Evolutionary conservation across 2,797 vertebrate genomes (phyloP), one percentile per base, ranked within the genome.

Genomic region (Diceros bicornis): DNA sequence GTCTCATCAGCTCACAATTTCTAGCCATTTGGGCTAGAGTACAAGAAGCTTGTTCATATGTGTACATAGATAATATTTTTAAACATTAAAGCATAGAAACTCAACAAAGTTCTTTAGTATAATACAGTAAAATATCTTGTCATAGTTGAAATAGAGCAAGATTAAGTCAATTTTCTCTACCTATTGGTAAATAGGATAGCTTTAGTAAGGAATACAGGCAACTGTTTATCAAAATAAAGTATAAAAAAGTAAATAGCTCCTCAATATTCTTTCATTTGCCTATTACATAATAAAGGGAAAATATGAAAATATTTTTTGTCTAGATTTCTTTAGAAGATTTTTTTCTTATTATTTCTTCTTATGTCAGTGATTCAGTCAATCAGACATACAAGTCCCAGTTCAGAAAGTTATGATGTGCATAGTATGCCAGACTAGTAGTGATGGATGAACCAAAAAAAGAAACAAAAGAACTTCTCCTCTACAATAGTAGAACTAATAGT

Each of bases 241-340:
- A 37, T 69, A 41, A 69, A 92, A 79, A 92, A 77, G 47, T 64
- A 93, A 96, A 92, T 64, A 59, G 44, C 7, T 62, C 95, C 52
- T 91, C 9, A 94, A 32, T 90, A 92, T 57, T 66, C 20, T 71
- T 34, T 86, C 88, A 61, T 59, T 55, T 85, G n/a, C 57, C 4
- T 96, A 57, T 75, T 91, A 91, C 62, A 69, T 79, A 94, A 69
- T 92, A 79, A 96, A 79, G 74, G 18, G 57, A 82, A 89, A 93
- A 86, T 61, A 78, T 32, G 29, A 78, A 68, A 71, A 89, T 61
- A 32, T 34, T 34, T 81, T 94, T 78, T 72, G 10, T 59, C 37
- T 2, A 62, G 6, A 52, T 91, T 96, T 84, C 57, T 83, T 41
- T 66, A 86, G 69, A 32, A 12, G 44, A 32, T 59, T 79, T 85